Evolutionary conservation across 2,113 vertebrate genomes (phyloP).

Genomic region (Xyrauchen texanus): DNA sequence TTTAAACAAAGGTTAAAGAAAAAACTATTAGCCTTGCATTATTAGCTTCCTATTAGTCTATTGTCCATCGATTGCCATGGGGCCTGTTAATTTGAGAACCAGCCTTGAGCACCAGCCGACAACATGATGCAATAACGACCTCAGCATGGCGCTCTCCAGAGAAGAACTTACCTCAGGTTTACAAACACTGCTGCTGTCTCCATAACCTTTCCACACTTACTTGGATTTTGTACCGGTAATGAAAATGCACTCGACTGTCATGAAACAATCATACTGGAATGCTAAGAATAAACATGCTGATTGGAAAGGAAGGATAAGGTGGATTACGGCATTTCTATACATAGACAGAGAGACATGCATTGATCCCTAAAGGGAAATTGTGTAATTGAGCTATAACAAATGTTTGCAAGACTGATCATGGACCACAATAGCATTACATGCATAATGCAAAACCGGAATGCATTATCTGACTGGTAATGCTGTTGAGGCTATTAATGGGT

Average conservation of each 20-base stretch:
- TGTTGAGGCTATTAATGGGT: background rate
- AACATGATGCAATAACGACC: constrained; percentile 45
- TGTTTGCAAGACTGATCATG: background rate
- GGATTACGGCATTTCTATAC: background rate
- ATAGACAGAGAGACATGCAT: background rate
- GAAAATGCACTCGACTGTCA: constrained; percentile 18
- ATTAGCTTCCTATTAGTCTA: constrained; percentile 12
- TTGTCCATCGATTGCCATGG: constrained; percentile 46
- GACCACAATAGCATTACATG: background rate
- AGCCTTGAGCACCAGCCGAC: constrained; percentile 30
- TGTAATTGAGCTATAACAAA: background rate
- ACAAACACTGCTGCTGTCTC: constrained; percentile 22
- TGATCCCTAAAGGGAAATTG: background rate
- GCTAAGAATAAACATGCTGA: background rate
- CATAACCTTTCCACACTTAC: background rate
- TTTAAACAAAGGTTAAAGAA: no score
- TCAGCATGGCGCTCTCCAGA: constrained; percentile 42
- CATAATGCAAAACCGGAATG: background rate
- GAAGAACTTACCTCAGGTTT: constrained; percentile 31
- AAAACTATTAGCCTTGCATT: background rate
- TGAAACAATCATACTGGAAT: constrained; percentile 4
- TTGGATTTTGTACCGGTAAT: constrained; percentile 14
- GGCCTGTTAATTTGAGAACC: constrained; percentile 23
- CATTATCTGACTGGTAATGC: background rate
- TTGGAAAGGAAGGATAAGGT: constrained; percentile 1